Evolutionary conservation across 2,888 invertebrate genomes (phyloP).

Genomic region (Morinoia aosen): DNA sequence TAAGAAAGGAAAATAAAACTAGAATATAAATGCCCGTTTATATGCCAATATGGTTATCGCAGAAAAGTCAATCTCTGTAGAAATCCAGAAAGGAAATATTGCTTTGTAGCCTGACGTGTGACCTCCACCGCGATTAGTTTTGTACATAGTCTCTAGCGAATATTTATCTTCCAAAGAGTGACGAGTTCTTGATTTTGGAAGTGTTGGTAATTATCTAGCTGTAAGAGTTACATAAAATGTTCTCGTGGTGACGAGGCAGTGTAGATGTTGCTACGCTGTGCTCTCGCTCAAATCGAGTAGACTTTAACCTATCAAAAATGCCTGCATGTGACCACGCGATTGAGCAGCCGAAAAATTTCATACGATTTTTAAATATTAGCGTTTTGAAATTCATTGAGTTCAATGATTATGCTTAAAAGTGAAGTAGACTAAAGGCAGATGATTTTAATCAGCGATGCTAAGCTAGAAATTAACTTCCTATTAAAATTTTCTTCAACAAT

Average conservation of each 20-base stretch:
- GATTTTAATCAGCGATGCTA: neutral
- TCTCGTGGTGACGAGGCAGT: conserved; percentile 6
- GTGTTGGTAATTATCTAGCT: conserved; percentile 54
- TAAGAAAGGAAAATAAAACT: neutral
- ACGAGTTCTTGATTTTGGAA: conserved; percentile 52
- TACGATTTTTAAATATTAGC: neutral
- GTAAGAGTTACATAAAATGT: conserved; percentile 15
- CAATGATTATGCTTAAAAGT: neutral
- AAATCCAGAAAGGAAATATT: neutral
- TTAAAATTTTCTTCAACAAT: neutral
- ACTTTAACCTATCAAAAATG: neutral
- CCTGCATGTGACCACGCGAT: neutral
- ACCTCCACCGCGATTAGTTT: conserved; percentile 49
- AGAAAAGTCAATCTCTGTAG: conserved; percentile 10
- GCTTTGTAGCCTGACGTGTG: neutral
- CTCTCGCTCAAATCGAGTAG: conserved; percentile 51
- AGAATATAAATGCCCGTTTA: neutral
- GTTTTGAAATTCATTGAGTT: neutral
- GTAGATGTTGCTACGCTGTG: neutral
- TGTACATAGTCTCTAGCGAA: conserved; percentile 51
- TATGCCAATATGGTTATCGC: neutral
- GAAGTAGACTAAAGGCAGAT: neutral
- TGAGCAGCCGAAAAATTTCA: neutral
- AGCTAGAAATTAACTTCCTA: neutral
- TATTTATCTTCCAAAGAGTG: conserved; percentile 56